phyloP scores from a whole-genome alignment of 2,888 invertebrate species.

The Standfussiana lucernea region DNA sequence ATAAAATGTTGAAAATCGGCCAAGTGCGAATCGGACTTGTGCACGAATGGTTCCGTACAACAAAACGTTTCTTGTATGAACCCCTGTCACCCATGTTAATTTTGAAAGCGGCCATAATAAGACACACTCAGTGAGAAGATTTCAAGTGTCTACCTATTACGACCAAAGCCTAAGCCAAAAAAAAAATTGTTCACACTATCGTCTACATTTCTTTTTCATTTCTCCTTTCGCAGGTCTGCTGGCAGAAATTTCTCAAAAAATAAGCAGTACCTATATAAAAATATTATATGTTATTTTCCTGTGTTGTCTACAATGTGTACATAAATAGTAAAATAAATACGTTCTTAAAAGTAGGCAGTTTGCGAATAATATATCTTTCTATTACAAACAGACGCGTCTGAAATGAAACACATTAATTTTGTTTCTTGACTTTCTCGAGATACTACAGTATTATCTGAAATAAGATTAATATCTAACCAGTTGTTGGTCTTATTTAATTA shows the following conservation, averaged over 20 bases:
- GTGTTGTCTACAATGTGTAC: no score
- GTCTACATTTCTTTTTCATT: no score
- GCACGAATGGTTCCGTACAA: neutral
- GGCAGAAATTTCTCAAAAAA: no score
- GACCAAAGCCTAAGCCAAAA: no score
- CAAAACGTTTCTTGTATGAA: neutral
- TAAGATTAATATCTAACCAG: constrained; percentile 21
- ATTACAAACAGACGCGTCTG: neutral
- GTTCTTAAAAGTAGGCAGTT: no score
- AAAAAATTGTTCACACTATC: no score
- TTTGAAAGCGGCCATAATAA: neutral
- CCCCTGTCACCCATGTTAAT: neutral
- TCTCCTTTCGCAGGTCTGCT: no score
- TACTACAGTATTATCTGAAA: constrained; percentile 11
- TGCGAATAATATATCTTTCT: neutral
- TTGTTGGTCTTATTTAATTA: constrained; percentile 17
- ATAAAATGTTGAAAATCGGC: neutral
- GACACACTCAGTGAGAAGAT: neutral
- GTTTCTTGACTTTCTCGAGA: constrained; percentile 7
- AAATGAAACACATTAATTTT: constrained; percentile 29
- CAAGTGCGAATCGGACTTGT: neutral
- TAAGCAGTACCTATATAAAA: no score
- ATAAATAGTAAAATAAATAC: no score
- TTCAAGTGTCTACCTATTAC: neutral
- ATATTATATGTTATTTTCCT: no score